These are phyloP conservation scores for Caenorhabditis sp. DNA, from an alignment of 2,888 invertebrate species.

Conservation along the genomic window DNA sequence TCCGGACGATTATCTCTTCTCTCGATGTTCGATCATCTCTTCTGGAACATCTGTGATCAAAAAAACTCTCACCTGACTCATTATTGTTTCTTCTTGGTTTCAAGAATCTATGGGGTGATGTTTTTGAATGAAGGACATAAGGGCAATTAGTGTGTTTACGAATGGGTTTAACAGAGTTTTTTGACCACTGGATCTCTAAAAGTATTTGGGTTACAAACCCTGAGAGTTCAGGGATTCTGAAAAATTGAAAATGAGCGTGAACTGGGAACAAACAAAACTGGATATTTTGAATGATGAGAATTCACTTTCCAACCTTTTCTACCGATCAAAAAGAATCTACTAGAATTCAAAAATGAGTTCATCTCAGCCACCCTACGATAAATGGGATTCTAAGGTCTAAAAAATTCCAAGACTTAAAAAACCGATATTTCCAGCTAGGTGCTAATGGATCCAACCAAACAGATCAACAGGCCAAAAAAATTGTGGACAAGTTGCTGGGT, in stretches of 20 bases:
- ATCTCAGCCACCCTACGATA: slow-evolving; percentile 21
- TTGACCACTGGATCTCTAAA: not conserved
- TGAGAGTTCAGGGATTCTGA: not conserved
- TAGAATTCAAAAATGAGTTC: slow-evolving; percentile 8
- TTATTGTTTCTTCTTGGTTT: not conserved
- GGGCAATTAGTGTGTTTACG: not conserved
- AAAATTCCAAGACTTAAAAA: no score
- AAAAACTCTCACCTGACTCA: slow-evolving; percentile 3
- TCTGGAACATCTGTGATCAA: slow-evolving; percentile 13
- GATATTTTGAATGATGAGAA: not conserved
- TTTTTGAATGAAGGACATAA: not conserved
- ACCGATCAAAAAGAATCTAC: not conserved
- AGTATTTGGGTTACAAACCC: not conserved
- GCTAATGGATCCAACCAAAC: not conserved
- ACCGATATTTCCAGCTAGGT: slow-evolving; percentile 31
- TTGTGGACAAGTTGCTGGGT: slow-evolving; percentile 20
- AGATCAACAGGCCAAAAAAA: slow-evolving; percentile 32
- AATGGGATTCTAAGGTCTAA: slow-evolving; percentile 40
- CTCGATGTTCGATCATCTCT: slow-evolving; percentile 20
- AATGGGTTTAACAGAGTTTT: not conserved
- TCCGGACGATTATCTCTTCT: not conserved
- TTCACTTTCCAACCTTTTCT: not conserved
- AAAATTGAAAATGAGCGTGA: not conserved
- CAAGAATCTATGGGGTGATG: not conserved
- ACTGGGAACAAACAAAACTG: not conserved